Percentiles rank a stretch among this genome's conserved stretches.
These are phyloP conservation scores for Amphiprion ocellaris DNA, from an alignment of 2,113 vertebrate species.

Conservation along the genomic window DNA sequence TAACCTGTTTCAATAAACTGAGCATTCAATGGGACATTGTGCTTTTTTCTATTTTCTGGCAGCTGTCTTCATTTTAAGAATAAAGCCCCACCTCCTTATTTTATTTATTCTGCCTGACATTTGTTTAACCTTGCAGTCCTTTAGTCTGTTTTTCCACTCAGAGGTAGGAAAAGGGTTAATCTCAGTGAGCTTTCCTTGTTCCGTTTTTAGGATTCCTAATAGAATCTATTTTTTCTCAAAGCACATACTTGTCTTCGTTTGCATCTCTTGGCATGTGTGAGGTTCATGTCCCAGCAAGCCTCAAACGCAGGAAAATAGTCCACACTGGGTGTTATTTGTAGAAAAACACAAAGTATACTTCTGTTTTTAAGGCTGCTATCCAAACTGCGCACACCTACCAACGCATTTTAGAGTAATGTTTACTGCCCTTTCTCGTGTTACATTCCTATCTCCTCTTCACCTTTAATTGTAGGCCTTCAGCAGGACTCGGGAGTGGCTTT, in stretches of 20 bases:
- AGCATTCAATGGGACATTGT: background rate
- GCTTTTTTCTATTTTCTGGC: too few species aligned
- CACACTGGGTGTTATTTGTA: too few species aligned
- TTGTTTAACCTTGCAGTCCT: too few species aligned
- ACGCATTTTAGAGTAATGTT: background rate
- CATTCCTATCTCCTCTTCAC: conserved; percentile 29
- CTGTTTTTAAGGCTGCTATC: background rate
- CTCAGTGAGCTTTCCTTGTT: background rate
- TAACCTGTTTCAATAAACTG: conserved; percentile 40
- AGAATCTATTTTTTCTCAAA: background rate
- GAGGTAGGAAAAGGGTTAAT: too few species aligned
- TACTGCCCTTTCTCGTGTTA: background rate
- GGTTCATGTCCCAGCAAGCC: conserved; percentile 57
- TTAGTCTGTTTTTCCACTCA: too few species aligned
- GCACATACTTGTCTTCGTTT: background rate
- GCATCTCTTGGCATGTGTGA: background rate
- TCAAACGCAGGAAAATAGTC: background rate
- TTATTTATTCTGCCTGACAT: too few species aligned
- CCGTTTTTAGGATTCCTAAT: conserved; percentile 2
- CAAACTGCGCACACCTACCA: background rate
- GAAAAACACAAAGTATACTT: too few species aligned
- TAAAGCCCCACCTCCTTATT: too few species aligned
- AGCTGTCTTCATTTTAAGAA: too few species aligned
- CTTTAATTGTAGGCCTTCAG: conserved; percentile 44
- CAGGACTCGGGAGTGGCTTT: conserved; percentile 74